Conservation (phyloP, 2,888 invertebrate species). For the Sarcophaga carnaria region DNA sequence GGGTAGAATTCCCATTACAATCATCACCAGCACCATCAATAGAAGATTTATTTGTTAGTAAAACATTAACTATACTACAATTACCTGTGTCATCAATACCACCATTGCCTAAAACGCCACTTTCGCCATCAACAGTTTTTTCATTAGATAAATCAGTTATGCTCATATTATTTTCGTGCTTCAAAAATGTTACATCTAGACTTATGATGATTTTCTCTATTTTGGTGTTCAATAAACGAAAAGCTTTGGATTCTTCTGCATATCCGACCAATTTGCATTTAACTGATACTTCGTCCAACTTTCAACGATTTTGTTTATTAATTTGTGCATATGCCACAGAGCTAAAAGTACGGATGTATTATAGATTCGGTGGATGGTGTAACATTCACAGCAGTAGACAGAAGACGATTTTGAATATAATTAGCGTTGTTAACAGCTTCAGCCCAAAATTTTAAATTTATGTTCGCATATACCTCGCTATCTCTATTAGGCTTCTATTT, state of each 20-base stretch:
- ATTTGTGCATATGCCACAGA: neutral
- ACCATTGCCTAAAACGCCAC: neutral
- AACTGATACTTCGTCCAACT: neutral
- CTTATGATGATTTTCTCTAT: constrained; percentile 28
- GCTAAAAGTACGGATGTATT: constrained; percentile 15
- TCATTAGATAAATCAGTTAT: too few species aligned
- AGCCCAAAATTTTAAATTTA: constrained; percentile 37
- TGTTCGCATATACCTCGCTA: constrained; percentile 2
- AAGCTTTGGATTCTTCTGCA: neutral
- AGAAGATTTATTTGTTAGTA: too few species aligned
- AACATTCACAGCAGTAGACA: constrained; percentile 5
- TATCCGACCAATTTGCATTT: neutral
- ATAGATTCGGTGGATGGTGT: neutral
- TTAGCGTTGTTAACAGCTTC: constrained; percentile 42
- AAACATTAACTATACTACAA: neutral
- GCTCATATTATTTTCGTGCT: constrained; percentile 1
- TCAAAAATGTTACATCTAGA: constrained; percentile 38
- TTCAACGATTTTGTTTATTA: neutral
- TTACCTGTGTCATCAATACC: neutral
- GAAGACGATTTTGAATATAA: constrained; percentile 34
- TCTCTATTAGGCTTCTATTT: too few species aligned
- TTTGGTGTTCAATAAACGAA: neutral
- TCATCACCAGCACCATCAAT: neutral
- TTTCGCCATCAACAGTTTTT: neutral
- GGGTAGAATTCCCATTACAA: neutral